These are phyloP conservation scores for Leptestheria dahalacensis DNA, from an alignment of 1,140 invertebrate genomes.

Conservation along the genomic window DNA sequence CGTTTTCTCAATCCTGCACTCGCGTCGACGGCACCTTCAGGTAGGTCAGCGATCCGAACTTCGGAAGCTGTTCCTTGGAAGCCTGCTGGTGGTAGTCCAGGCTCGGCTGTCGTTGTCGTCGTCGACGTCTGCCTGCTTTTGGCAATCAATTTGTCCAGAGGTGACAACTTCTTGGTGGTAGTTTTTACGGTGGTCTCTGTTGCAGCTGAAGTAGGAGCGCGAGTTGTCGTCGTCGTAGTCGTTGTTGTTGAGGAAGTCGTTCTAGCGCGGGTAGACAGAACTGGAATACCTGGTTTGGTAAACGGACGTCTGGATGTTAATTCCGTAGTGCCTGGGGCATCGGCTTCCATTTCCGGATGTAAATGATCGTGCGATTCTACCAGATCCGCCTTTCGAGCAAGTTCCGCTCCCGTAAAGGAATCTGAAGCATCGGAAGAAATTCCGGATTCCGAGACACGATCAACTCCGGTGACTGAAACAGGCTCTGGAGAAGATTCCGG, in stretches of 20 bases:
- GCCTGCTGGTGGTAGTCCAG: not conserved
- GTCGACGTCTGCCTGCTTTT: constrained; percentile 11
- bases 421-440: too few species aligned
- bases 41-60: not conserved
- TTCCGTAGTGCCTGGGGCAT: not conserved
- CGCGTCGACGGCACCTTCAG: not conserved
- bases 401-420: too few species aligned
- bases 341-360: constrained; percentile 8
- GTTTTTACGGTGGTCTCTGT: constrained; percentile 12
- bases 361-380: too few species aligned
- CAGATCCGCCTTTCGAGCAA: too few species aligned
- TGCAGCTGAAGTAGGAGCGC: constrained; percentile 3
- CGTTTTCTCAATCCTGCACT: not conserved
- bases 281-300: not conserved
- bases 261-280: not conserved
- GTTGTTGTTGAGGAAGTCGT: constrained; percentile 4
- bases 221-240: constrained; percentile 16
- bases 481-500: constrained; percentile 27
- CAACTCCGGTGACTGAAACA: constrained; percentile 29
- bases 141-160: constrained; percentile 4
- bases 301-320: constrained; percentile 4
- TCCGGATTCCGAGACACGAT: constrained; percentile 32
- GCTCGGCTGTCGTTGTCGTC: not conserved
- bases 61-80: not conserved
- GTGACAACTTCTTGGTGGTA: constrained; percentile 10